phyloP scores from a whole-genome alignment of 1,140 invertebrate species.

The Agrypnia vestita region DNA sequence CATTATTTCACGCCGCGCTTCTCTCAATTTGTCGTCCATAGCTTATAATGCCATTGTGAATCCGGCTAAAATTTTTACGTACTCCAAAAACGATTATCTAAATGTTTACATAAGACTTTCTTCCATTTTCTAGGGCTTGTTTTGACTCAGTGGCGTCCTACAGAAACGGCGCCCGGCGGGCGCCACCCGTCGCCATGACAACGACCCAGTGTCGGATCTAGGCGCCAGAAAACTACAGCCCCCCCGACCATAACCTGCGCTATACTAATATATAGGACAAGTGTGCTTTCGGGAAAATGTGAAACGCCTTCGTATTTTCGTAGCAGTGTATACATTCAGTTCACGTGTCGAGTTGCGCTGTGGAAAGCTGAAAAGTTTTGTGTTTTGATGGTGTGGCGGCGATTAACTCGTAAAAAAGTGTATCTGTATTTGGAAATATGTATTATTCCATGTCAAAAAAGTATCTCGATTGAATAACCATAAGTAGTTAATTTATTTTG shows the following conservation, averaged over 20 bases:
- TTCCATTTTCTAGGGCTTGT: conserved; percentile 9
- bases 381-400: conserved; percentile 3
- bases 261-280: conserved; percentile 30
- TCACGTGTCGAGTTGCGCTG: conserved; percentile 8
- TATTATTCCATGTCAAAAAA: too few species aligned
- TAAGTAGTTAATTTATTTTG: too few species aligned
- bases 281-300: conserved; percentile 20
- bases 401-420: conserved; percentile 10
- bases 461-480: too few species aligned
- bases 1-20: too few species aligned
- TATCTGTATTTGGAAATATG: background rate
- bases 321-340: background rate
- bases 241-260: background rate
- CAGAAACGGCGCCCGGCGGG: conserved; percentile 40
- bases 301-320: background rate
- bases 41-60: too few species aligned
- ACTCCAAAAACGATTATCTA: background rate
- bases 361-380: conserved; percentile 16
- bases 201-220: conserved; percentile 48
- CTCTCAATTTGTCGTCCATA: too few species aligned
- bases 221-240: background rate
- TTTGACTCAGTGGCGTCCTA: background rate
- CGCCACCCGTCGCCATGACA: conserved; percentile 49
- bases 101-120: background rate
- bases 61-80: too few species aligned